Conservation (phyloP, 2,797 vertebrate genomes). For the Ceyx erithaca region DNA sequence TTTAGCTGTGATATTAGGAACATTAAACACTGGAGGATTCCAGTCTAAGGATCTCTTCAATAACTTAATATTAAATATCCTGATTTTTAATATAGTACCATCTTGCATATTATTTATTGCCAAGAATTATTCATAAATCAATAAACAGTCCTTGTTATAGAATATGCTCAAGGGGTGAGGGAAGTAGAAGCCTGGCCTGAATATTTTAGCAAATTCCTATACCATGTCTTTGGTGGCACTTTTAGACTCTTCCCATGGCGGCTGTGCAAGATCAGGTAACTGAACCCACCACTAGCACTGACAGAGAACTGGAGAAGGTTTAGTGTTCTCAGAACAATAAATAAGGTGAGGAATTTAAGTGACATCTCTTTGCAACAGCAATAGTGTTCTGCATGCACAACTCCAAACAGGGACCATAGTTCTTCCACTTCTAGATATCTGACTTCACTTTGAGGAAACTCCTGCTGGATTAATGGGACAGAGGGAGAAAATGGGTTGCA, state of each 20-base stretch:
- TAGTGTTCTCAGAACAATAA: not conserved
- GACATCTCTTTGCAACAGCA: not conserved
- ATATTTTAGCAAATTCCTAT: not conserved
- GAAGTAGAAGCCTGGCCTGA: not conserved
- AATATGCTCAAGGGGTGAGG: not conserved
- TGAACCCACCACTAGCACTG: not conserved
- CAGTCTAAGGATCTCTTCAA: not conserved
- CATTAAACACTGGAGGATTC: not conserved
- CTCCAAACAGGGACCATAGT: not conserved
- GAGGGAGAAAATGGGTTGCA: not conserved
- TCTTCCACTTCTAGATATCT: not conserved
- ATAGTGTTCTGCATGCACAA: not conserved
- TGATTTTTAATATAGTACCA: not conserved
- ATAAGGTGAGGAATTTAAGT: not conserved
- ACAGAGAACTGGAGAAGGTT: not conserved
- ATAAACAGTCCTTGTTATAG: not conserved
- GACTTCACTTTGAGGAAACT: not conserved
- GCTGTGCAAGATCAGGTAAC: not conserved
- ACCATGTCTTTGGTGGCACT: not conserved
- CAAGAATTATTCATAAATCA: not conserved
- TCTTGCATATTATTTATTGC: not conserved
- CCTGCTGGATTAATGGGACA: not conserved
- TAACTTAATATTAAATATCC: not conserved
- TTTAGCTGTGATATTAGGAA: not conserved
- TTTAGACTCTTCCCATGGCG: not conserved